Evolutionary conservation across 2,113 vertebrate species (phyloP), one percentile per base, ranked within the genome.

Genomic region (Melanerpes formicivorus): DNA sequence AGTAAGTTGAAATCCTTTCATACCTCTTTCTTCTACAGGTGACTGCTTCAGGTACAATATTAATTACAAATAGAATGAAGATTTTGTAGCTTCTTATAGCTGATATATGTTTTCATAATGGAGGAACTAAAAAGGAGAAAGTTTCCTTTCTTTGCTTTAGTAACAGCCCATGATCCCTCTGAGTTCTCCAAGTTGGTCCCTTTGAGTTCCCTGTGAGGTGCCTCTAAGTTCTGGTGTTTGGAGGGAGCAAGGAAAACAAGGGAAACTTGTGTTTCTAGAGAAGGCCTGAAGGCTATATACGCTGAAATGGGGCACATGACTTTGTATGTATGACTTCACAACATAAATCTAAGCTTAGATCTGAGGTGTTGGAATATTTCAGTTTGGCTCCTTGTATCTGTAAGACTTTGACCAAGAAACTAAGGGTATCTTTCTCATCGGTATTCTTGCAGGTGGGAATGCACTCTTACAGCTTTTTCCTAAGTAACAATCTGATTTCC

Each of bases 41-140:
- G 90, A 95, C 83, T 91, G 85, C 74, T 84, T 89, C 78, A 93
- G 90, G 86, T 96, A 97, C 88, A 96, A 96, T 87, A 97, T 97
- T 96, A 94, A 89, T 93, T 92, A 83, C 83, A 92, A 76, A 86
- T 60, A 91, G 80, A 94, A 90, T 77, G 90, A 95, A 94, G 86
- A 82, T 79, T 87, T 81, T 88, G 70, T 80, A 83, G 64, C 54
- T 69, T 84, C 92, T 74, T 88, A 71, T 87, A 95, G 79, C 55
- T 84, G 84, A 71, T 92, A 91, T 79, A 69, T 94, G 66, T 91
- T 91, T 94, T 93, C 66, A 69, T 89, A 74, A 94, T 93, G 87
- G 66, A 44, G 77, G 73, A 93, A 80, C 75, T 79, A 59, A 83
- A 93, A 93, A 65, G 56, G 55, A 82, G 63, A 29, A 58, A 58